A percentile compares a stretch with the other conserved stretches of the same genome.
Evolutionary conservation across 2,113 vertebrate species (phyloP).

Genomic region (Podocnemis expansa): DNA sequence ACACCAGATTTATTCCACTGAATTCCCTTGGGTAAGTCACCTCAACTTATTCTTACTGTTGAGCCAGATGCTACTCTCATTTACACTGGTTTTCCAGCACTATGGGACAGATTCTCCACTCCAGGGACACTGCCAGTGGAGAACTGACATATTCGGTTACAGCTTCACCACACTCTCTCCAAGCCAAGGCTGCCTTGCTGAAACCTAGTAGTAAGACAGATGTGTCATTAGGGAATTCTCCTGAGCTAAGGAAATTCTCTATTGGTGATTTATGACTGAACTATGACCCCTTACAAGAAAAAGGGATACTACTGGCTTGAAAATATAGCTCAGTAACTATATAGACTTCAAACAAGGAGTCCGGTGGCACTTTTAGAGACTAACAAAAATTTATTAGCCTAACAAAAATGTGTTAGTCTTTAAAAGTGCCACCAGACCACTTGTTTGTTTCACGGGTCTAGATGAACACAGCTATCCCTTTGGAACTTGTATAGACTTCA

Average conservation of each 20-base stretch:
- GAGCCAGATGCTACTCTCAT: background rate
- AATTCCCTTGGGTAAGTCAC: background rate
- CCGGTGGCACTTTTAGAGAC: too few species aligned
- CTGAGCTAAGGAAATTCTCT: background rate
- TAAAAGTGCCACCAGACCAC: too few species aligned
- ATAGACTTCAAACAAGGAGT: too few species aligned
- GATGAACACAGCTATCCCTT: too few species aligned
- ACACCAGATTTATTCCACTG: background rate
- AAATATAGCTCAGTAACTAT: background rate
- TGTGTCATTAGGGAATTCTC: background rate
- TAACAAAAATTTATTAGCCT: too few species aligned
- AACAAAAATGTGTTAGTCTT: too few species aligned
- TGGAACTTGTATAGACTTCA: background rate
- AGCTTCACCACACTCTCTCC: background rate
- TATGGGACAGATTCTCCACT: rapidly evolving
- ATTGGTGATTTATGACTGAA: rapidly evolving
- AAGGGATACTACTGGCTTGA: background rate
- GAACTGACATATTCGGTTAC: background rate
- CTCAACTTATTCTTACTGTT: background rate
- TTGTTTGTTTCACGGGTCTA: too few species aligned
- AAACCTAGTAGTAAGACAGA: background rate
- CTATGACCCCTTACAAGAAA: background rate
- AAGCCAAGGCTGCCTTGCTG: background rate
- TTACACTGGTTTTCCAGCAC: background rate
- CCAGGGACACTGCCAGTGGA: background rate